Evolutionary conservation across 2,797 vertebrate species (phyloP), one percentile per base, ranked within the genome.

Genomic region (Sardinella longiceps): DNA sequence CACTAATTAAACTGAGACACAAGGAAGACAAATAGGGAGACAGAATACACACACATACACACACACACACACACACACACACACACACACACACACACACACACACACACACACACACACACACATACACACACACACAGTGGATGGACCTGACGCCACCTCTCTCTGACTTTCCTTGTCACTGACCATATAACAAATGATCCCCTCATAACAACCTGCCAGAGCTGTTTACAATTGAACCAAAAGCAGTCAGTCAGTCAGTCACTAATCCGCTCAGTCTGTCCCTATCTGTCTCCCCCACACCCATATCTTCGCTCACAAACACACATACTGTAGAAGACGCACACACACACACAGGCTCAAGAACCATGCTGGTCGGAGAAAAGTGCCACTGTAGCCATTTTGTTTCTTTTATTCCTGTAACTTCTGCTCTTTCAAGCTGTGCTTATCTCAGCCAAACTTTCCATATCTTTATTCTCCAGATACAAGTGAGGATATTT

Each of bases 141-240:
- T 39, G 33, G 20, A 23, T 5, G 9, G 5, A 82, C 50, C 33
- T 77, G 18, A 77, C 9, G 4, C 23, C 70, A 77, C 18, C 37
- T 77, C 70, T 43, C 33, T 43, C 70, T 4, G 28, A 80, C 80
- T 70, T 82, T 88, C 58, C 86, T 83, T 88, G 85, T 87, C 83
- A 74, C 28, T 48, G 43, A 33, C 2, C 3, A 30, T 7, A 82
- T 15, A 48, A n/a, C 37, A 45, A 51, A 37, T 53, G 66, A 82
- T 2, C 10, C 45, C 30, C 50, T 88, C 48, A 60, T 56, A 82
- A 83, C 82, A 58, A 30, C 66, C 82, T 43, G 66, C 77, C 84
- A 9, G 70, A 85, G 86, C 83, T 85, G 84, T 86, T 82, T 85
- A 82, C 87, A 91, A 88, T 86, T 88, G 85, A 88, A 86, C 28